Base-by-base conservation (phyloP, 92 coral and sea anemone genomes). In the Muricea muricata region DNA sequence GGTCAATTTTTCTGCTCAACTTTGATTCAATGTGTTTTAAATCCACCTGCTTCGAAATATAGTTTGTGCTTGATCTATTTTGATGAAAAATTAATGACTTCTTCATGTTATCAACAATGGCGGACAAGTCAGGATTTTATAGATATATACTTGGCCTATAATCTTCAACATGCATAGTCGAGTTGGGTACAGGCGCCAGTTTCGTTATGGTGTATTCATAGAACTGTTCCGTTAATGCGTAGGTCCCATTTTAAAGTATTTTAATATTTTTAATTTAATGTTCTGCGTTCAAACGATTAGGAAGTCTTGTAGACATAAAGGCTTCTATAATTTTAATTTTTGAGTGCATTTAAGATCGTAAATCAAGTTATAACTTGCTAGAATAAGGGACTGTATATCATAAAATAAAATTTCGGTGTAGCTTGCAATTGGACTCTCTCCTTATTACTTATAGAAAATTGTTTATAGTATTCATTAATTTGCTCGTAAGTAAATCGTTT, bases 11-110 rank as follows among this genome's bases (percentile, higher is more conserved):
- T 24, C n/a, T n/a, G n/a, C n/a, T 21, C 68, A 28, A 20, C 4
- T 60, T 60, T 60, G 33, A 24, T 24, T 24, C 30, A 1, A 7
- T 20, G 12, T 63, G 1, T 28, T 28, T 28, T 14, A 26, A 17
- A 15, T 78, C 83, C 83, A 78, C 83, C 83, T 78, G 83, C 83
- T 35, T 30, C 0, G 48, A 37, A 37, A 63, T 32, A 39, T 28
- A 66, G 41, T 10, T 56, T 23, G 78, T 18, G 31, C 52, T 47
- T 75, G 65, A 75, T 47, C 65, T 75, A 29, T 54, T 75, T 58
- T 55, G 71, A 78, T 78, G 63, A 78, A 78, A 56, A 35, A 32
- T 78, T 78, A 56, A 78, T 78, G 71, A 78, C 21, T 10, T 12
- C 24, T 9, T 78, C 29, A 34, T 50, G 18, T 65, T 28, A 63